These are phyloP conservation scores for Eptatretus atami DNA, from an alignment of 2,797 vertebrate species.

Conservation along the genomic window DNA sequence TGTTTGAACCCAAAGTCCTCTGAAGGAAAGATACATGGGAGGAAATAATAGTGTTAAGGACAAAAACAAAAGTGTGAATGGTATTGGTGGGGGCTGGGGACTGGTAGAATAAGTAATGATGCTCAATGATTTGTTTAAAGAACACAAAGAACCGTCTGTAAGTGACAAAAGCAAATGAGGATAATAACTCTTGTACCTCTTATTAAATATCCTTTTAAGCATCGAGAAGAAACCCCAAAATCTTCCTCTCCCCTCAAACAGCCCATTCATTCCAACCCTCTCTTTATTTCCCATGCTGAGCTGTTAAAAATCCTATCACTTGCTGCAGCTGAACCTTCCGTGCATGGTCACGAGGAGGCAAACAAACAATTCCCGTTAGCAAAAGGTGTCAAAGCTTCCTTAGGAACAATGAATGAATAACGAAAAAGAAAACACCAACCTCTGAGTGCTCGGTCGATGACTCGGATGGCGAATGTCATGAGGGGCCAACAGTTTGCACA, in stretches of 20 bases:
- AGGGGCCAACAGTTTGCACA: conserved; percentile 74
- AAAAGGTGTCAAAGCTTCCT: no score
- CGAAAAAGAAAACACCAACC: conserved; percentile 14
- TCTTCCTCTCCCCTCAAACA: no score
- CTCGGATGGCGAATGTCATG: conserved; percentile 54
- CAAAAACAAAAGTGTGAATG: background rate
- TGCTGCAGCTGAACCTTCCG: no score
- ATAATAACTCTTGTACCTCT: background rate
- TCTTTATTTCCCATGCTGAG: no score
- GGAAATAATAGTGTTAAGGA: background rate
- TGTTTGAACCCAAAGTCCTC: conserved; percentile 72
- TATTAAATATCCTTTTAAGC: no score
- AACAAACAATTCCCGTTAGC: no score
- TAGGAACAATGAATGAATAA: no score
- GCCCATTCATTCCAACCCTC: no score
- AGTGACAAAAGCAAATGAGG: background rate
- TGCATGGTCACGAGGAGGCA: no score
- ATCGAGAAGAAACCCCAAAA: no score
- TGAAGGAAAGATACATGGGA: conserved; percentile 12
- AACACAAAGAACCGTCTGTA: background rate
- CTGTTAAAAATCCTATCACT: no score
- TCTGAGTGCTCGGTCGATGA: conserved; percentile 43
- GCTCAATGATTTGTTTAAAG: no score
- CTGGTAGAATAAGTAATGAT: background rate
- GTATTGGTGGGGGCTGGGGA: background rate